Evolutionary conservation across 2,797 vertebrate species (phyloP).

Genomic region (Macrochelys suwanniensis): DNA sequence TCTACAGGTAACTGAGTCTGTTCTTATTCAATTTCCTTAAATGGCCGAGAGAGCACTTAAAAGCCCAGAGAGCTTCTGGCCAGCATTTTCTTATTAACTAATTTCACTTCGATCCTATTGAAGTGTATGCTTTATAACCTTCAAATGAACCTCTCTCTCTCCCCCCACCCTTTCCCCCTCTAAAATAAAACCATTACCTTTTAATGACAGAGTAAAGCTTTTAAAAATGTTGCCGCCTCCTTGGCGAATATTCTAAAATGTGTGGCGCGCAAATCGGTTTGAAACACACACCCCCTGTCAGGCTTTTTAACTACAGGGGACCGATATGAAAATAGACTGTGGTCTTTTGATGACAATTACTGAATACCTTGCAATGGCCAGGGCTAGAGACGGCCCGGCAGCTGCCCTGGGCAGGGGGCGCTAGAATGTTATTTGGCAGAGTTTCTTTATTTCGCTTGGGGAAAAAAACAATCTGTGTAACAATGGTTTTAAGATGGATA

Average conservation of each 20-base stretch:
- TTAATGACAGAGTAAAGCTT: slow-evolving; percentile 30
- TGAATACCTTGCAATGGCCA: neutral
- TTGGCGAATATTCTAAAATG: neutral
- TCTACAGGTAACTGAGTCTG: slow-evolving; percentile 57
- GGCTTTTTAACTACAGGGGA: neutral
- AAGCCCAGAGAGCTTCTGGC: slow-evolving; percentile 73
- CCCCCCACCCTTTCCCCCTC: neutral
- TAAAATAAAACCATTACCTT: slow-evolving; percentile 66
- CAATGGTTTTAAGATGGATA: slow-evolving; percentile 74
- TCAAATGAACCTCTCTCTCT: slow-evolving; percentile 69
- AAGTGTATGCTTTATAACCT: slow-evolving; percentile 76
- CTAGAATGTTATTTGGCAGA: slow-evolving; percentile 29
- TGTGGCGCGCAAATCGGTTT: neutral
- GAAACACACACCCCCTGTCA: neutral
- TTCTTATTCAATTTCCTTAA: slow-evolving; percentile 71
- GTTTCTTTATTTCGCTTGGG: slow-evolving; percentile 38
- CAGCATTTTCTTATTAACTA: slow-evolving; percentile 78
- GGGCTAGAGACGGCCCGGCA: neutral
- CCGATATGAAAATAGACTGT: too few species aligned
- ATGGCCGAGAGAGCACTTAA: slow-evolving; percentile 78
- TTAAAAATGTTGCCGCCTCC: neutral
- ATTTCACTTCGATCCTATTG: slow-evolving; percentile 80
- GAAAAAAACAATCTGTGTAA: slow-evolving; percentile 36
- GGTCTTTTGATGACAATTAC: neutral
- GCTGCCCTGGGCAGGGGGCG: slow-evolving; percentile 48